Evolutionary conservation across 2,888 invertebrate species (phyloP), one percentile per base, ranked within the genome.

Genomic region (Ophioninae sp.): DNA sequence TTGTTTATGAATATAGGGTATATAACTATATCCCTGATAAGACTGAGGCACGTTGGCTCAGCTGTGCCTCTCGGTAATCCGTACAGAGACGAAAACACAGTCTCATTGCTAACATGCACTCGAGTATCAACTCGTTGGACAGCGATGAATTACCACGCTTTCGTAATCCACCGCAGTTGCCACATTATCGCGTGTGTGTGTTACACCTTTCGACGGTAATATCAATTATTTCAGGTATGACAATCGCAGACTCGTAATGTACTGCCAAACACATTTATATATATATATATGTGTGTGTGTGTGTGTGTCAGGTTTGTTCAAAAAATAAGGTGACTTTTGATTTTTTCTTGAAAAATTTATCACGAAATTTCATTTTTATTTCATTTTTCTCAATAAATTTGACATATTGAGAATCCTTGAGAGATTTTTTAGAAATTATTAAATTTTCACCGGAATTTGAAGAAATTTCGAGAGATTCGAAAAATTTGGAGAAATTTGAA

Each of bases 201-300:
- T 73, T 77, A 77, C 81, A 69, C 76, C 83, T 78, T 69, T 56
- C 72, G 78, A 70, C 65, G 81, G 82, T 86, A 81, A 83, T 86
- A 80, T 82, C 80, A 84, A 86, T 86, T 85, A 85, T 86, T 86
- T 82, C 64, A 78, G 78, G 23, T 83, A 82, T 73, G 85, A 85
- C 85, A 81, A 84, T 84, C 65, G 74, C 41, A 65, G 30, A 61
- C n/a, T 10, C 21, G 69, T 56, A 20, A 23, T 56, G 8, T 23
- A 21, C 20, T 30, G 30, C 30, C 30, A 30, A 30, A 50, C 44
- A 44, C 8, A 44, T 44, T 8, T 44, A 44, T 10, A 44, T 44
- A 44, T 44, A 44, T 44, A 44, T 57, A 10, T 30, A 17, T 37
- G 30, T 30, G 30, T 30, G 3, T 30, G 3, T 37, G 30, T 30